Percentiles rank a stretch among this genome's conserved stretches.
phyloP scores from a whole-genome alignment of 1,140 invertebrate genomes.

The Apis laboriosa region DNA sequence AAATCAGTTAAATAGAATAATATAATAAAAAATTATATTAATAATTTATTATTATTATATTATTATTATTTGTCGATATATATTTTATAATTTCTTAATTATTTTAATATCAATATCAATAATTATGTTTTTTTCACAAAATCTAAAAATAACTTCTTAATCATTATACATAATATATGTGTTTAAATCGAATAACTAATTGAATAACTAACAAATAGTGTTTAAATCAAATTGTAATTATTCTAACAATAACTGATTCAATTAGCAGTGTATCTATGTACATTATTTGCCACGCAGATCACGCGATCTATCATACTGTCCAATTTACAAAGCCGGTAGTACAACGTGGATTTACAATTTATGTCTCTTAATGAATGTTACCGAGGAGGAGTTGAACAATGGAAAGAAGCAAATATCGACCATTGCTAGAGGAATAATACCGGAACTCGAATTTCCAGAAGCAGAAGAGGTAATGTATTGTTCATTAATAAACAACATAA shows the following conservation, averaged over 20 bases:
- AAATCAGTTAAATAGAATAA: background rate
- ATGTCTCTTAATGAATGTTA: conserved; percentile 72
- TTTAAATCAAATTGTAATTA: background rate
- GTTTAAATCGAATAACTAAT: background rate
- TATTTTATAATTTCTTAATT: no score
- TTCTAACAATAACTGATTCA: conserved; percentile 3
- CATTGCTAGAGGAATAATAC: conserved; percentile 78
- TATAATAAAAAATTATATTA: no score
- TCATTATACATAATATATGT: background rate
- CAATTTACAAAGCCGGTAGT: conserved; percentile 83
- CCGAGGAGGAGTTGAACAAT: conserved; percentile 71
- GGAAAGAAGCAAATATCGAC: conserved; percentile 76
- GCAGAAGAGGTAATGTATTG: conserved; percentile 71
- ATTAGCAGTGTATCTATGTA: background rate
- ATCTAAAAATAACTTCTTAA: background rate
- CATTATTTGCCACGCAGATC: conserved; percentile 65
- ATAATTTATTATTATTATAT: no score
- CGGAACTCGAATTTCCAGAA: conserved; percentile 78
- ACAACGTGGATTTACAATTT: conserved; percentile 83
- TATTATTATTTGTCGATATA: no score
- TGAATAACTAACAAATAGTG: no score
- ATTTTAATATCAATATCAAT: no score
- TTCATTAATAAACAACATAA: no score
- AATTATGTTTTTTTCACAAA: background rate
- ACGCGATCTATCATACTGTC: conserved; percentile 81